Evolutionary conservation across 2,888 invertebrate species (phyloP).

Genomic region (Netelia inedita): DNA sequence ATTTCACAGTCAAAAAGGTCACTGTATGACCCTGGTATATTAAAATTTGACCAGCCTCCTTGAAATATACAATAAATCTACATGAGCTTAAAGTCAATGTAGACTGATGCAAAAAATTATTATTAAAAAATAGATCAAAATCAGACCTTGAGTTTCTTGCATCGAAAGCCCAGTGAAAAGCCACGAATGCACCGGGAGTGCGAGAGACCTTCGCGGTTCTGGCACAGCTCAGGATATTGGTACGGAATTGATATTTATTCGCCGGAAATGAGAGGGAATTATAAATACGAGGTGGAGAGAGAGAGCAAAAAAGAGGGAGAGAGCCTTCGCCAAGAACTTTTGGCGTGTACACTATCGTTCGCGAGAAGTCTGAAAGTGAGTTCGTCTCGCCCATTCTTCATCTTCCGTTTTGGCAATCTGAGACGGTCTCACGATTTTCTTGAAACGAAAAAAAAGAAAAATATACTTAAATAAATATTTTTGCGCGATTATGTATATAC

Average conservation of each 20-base stretch:
- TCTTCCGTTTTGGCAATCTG: slow-evolving; percentile 52
- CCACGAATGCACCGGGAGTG: background rate
- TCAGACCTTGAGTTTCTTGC: background rate
- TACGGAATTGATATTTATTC: slow-evolving; percentile 73
- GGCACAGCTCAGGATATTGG: slow-evolving; percentile 58
- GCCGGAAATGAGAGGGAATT: slow-evolving; percentile 71
- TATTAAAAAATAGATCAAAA: slow-evolving; percentile 11
- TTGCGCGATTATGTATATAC: slow-evolving; percentile 6
- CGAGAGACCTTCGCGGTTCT: background rate
- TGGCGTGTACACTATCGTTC: slow-evolving; percentile 37
- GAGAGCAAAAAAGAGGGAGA: too few species aligned
- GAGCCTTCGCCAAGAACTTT: slow-evolving; percentile 65
- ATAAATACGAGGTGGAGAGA: slow-evolving; percentile 68
- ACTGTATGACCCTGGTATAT: background rate
- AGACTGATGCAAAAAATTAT: background rate
- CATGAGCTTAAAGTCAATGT: background rate
- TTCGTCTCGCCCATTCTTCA: slow-evolving; percentile 18
- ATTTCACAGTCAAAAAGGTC: slow-evolving; percentile 36
- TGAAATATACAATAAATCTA: slow-evolving; percentile 6
- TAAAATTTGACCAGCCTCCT: background rate
- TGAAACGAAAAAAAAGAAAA: slow-evolving; percentile 21
- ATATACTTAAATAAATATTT: slow-evolving; percentile 9
- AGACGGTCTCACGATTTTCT: slow-evolving; percentile 32
- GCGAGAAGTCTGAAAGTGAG: slow-evolving; percentile 44
- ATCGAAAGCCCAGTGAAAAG: background rate